Evolutionary conservation across 2,888 invertebrate genomes (phyloP).

Genomic region (Diplolepis rosae): DNA sequence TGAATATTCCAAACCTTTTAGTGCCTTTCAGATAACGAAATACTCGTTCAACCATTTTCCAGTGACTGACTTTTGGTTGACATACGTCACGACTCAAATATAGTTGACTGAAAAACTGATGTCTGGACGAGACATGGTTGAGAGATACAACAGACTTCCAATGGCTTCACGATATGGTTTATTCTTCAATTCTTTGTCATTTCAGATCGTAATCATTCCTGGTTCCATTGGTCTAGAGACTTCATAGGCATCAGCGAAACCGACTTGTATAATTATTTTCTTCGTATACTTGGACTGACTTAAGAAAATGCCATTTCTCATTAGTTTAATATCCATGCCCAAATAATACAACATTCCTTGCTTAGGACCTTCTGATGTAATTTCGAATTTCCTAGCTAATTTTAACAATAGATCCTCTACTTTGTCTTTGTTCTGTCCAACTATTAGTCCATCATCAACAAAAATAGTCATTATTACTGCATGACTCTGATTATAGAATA

Average conservation of each 20-base stretch:
- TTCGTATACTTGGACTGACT: too few relatives aligned
- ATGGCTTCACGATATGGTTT: slow-evolving; percentile 47
- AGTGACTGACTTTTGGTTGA: slow-evolving; percentile 45
- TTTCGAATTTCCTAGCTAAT: too few relatives aligned
- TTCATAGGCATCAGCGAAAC: slow-evolving; percentile 35
- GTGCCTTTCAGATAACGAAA: slow-evolving; percentile 47
- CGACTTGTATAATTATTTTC: not conserved
- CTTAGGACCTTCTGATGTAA: too few relatives aligned
- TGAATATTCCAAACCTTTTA: slow-evolving; percentile 48
- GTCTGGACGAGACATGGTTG: slow-evolving; percentile 50
- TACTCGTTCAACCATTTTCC: slow-evolving; percentile 47
- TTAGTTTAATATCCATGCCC: slow-evolving; percentile 51
- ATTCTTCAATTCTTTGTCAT: slow-evolving; percentile 43
- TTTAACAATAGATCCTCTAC: too few relatives aligned
- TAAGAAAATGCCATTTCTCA: slow-evolving; percentile 44
- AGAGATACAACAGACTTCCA: slow-evolving; percentile 45
- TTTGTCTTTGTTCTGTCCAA: too few relatives aligned
- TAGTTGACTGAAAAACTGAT: slow-evolving; percentile 58
- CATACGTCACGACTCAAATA: slow-evolving; percentile 49
- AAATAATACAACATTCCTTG: slow-evolving; percentile 44
- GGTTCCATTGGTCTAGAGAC: slow-evolving; percentile 52
- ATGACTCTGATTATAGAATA: too few relatives aligned
- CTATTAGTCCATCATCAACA: too few relatives aligned
- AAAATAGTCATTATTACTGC: too few relatives aligned
- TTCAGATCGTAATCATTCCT: slow-evolving; percentile 50